Percentiles rank a stretch among this genome's conserved stretches.
Evolutionary conservation across 2,113 vertebrate genomes (phyloP).

Genomic region (Daboia siamensis): DNA sequence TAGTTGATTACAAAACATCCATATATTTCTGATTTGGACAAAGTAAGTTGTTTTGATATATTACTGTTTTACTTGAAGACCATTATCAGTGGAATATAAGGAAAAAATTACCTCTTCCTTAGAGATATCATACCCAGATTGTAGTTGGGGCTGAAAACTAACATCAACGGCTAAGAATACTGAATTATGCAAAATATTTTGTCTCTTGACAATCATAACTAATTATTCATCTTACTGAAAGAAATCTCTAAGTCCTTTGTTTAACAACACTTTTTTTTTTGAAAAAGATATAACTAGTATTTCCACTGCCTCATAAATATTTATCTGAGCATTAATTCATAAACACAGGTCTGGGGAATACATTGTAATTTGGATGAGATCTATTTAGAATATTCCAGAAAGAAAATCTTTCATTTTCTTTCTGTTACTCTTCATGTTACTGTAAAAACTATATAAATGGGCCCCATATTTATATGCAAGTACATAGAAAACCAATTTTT

Average conservation of each 20-base stretch:
- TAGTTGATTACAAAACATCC: background rate
- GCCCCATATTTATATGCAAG: background rate
- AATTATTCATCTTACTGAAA: background rate
- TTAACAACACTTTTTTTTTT: background rate
- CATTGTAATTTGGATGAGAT: background rate
- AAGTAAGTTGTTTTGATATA: background rate
- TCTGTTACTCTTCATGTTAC: background rate
- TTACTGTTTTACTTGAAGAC: background rate
- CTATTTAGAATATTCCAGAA: background rate
- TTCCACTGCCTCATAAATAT: background rate
- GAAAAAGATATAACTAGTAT: background rate
- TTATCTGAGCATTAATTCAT: background rate
- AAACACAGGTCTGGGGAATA: fast-evolving
- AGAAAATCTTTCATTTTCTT: background rate
- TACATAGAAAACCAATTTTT: conserved; percentile 21
- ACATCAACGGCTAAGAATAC: background rate
- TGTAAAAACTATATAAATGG: background rate
- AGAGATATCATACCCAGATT: background rate
- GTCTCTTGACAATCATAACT: background rate
- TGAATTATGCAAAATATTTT: background rate
- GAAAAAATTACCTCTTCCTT: background rate
- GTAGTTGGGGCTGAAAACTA: background rate
- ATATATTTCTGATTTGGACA: background rate
- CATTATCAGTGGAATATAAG: background rate
- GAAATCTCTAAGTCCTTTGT: conserved; percentile 1